Evolutionary conservation across 2,888 invertebrate genomes (phyloP).

Genomic region (Dynastes hyllus): DNA sequence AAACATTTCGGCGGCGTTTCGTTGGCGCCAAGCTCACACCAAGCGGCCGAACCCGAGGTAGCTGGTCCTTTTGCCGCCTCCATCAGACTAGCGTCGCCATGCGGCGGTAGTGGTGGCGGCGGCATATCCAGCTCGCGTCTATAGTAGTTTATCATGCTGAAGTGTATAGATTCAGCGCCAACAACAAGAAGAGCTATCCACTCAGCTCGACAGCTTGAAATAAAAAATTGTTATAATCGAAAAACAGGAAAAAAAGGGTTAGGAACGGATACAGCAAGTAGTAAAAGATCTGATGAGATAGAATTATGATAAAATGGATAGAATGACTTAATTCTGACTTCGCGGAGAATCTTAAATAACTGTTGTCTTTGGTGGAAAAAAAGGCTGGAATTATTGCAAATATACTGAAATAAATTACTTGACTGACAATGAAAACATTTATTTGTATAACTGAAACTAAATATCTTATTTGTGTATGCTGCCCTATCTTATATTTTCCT

Average conservation of each 20-base stretch:
- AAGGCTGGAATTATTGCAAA: too few relatives aligned
- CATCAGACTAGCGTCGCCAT: constrained; percentile 54
- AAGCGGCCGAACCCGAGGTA: constrained; percentile 15
- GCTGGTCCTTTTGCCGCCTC: constrained; percentile 29
- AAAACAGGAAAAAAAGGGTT: constrained; percentile 43
- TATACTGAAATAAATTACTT: too few relatives aligned
- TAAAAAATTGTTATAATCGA: constrained; percentile 69
- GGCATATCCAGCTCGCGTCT: constrained; percentile 4
- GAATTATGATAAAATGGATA: too few relatives aligned
- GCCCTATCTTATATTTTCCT: too few relatives aligned
- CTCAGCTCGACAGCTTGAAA: constrained; percentile 64
- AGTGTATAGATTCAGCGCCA: constrained; percentile 8
- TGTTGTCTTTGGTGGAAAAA: too few relatives aligned
- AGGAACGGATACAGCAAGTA: too few relatives aligned
- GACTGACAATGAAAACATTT: too few relatives aligned
- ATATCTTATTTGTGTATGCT: too few relatives aligned
- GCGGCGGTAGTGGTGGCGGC: constrained; percentile 53
- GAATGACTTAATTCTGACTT: too few relatives aligned
- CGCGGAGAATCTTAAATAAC: too few relatives aligned
- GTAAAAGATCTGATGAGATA: too few relatives aligned
- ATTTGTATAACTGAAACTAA: too few relatives aligned
- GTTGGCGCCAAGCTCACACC: constrained; percentile 65
- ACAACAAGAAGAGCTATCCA: constrained; percentile 57
- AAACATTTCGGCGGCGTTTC: constrained; percentile 64
- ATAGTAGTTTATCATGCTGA: neutral